Evolutionary conservation across 1,140 invertebrate species (phyloP).

Genomic region (Megalonaias nervosa): DNA sequence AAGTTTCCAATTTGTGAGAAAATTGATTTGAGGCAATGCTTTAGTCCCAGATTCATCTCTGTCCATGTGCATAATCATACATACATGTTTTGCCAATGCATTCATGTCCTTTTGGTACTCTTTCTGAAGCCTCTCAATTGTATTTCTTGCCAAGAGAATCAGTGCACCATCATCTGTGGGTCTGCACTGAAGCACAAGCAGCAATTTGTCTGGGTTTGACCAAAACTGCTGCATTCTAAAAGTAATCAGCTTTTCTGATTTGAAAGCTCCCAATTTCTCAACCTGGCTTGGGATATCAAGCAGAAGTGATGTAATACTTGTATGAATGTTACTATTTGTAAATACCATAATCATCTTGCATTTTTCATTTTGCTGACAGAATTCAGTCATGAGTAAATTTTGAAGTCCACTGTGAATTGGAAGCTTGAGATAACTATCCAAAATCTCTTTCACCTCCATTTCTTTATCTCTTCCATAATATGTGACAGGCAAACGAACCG

Average conservation of each 20-base stretch:
- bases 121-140: constrained; percentile 37
- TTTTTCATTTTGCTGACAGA: not conserved
- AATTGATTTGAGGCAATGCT: constrained; percentile 41
- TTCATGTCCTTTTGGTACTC: constrained; percentile 6
- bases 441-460: not conserved
- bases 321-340: constrained; percentile 40
- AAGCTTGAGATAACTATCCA: constrained; percentile 30
- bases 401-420: constrained; percentile 45
- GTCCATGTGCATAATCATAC: constrained; percentile 42
- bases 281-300: constrained; percentile 2
- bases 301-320: constrained; percentile 8
- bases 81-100: constrained; percentile 31
- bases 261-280: constrained; percentile 43
- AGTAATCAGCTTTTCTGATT: constrained; percentile 49
- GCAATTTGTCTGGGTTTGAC: constrained; percentile 17
- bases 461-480: not conserved
- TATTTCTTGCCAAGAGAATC: constrained; percentile 42
- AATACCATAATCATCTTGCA: constrained; percentile 28
- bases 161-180: constrained; percentile 32
- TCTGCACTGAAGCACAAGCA: constrained; percentile 41
- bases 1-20: constrained; percentile 45
- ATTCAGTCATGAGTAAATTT: constrained; percentile 6
- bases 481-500: constrained; percentile 30
- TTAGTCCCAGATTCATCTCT: constrained; percentile 5
- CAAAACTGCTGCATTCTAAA: constrained; percentile 38